Percentiles rank a stretch among this genome's conserved stretches.
Conservation (phyloP, 2,888 invertebrate species). For the Melanostoma mellinum region DNA sequence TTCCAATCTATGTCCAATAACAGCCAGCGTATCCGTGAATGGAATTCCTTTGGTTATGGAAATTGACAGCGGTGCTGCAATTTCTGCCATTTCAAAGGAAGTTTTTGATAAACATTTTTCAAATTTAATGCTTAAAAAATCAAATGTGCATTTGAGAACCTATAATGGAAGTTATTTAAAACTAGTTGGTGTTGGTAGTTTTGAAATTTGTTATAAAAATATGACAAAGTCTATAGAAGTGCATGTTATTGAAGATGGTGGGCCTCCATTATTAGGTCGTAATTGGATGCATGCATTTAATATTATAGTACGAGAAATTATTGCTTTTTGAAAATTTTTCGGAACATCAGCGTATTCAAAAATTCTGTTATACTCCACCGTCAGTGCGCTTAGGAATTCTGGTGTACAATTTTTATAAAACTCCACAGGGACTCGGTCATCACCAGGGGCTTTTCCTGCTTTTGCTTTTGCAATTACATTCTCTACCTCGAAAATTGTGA, state of each 20-base stretch:
- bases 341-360: too few species aligned
- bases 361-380: too few species aligned
- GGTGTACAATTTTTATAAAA: too few species aligned
- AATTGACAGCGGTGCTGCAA: conserved; percentile 44
- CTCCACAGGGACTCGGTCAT: too few species aligned
- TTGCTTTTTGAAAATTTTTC: too few species aligned
- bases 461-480: too few species aligned
- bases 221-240: conserved; percentile 15
- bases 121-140: conserved; percentile 22
- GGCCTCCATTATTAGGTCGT: conserved; percentile 14
- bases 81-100: conserved; percentile 41
- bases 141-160: conserved; percentile 4
- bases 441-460: too few species aligned
- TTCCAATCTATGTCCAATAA: conserved; percentile 29
- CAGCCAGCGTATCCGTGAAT: conserved; percentile 25
- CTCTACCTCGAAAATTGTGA: too few species aligned
- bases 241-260: conserved; percentile 27
- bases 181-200: conserved; percentile 24
- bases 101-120: conserved; percentile 35
- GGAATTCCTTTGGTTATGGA: conserved; percentile 39
- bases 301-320: conserved; percentile 15
- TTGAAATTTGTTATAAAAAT: conserved; percentile 30
- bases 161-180: conserved; percentile 31
- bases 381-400: too few species aligned
- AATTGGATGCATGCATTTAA: conserved; percentile 20